Evolutionary conservation across 2,888 invertebrate species (phyloP).

Genomic region (Eucriotettix oculatus): DNA sequence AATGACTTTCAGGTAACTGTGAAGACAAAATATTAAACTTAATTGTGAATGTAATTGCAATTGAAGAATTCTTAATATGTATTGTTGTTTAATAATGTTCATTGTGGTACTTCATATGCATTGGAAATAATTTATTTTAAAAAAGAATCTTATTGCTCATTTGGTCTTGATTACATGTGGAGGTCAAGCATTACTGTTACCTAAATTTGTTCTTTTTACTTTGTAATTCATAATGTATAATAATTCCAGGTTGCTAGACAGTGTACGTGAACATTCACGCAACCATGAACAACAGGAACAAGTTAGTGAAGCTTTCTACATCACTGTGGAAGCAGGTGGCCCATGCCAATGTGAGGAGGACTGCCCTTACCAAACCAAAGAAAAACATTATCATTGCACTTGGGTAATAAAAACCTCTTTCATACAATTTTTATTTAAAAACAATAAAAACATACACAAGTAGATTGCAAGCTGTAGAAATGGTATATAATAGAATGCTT

Average conservation of each 20-base stretch:
- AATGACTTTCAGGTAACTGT: conserved; percentile 45
- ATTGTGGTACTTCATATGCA: no score
- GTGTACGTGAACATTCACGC: conserved; percentile 70
- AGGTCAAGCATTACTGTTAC: no score
- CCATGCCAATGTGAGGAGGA: conserved; percentile 38
- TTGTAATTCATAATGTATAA: no score
- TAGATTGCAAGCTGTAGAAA: no score
- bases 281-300: conserved; percentile 80
- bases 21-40: background rate
- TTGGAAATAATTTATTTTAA: no score
- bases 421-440: background rate
- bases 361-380: conserved; percentile 55
- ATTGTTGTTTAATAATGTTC: no score
- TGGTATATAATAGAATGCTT: no score
- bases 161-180: background rate
- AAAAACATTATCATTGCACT: conserved; percentile 78
- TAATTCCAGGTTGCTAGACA: conserved; percentile 30
- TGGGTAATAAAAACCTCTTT: conserved; percentile 58
- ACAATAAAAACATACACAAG: background rate
- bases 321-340: conserved; percentile 40
- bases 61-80: no score
- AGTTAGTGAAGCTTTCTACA: conserved; percentile 61
- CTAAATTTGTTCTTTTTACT: no score
- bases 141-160: no score
- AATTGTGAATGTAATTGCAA: background rate